phyloP scores from a whole-genome alignment of 2,113 vertebrate species.

The Calyptommatus sinebrachiatus region DNA sequence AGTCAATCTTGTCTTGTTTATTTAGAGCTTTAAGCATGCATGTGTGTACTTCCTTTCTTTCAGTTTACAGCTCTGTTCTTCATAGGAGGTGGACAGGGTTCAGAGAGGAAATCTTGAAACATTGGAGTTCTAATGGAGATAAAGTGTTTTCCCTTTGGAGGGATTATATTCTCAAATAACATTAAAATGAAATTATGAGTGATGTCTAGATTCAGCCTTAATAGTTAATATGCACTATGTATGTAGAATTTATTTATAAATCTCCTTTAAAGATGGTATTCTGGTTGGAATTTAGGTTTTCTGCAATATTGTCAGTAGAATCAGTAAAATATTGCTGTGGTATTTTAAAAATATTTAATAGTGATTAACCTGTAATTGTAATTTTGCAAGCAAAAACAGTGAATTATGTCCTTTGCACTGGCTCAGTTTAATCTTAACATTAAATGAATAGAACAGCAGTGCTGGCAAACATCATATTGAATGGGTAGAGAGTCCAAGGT shows the following conservation, averaged over 20 bases:
- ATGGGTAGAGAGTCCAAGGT: slow-evolving; percentile 53
- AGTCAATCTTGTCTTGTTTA: too few relatives aligned
- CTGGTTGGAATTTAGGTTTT: background rate
- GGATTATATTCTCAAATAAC: too few relatives aligned
- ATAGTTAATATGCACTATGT: too few relatives aligned
- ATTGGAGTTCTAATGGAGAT: too few relatives aligned
- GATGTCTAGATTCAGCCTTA: too few relatives aligned
- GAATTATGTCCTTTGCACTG: slow-evolving; percentile 49
- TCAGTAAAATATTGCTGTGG: background rate
- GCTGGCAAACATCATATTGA: slow-evolving; percentile 59
- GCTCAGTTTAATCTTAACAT: slow-evolving; percentile 61
- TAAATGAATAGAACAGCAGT: slow-evolving; percentile 61
- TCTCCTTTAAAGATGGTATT: background rate
- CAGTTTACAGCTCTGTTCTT: too few relatives aligned
- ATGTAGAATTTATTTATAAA: background rate
- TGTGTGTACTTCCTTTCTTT: too few relatives aligned
- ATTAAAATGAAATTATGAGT: too few relatives aligned
- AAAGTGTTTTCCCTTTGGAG: too few relatives aligned
- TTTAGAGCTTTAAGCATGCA: too few relatives aligned
- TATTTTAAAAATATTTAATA: background rate
- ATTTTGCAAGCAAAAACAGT: slow-evolving; percentile 56
- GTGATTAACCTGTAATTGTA: slow-evolving; percentile 36
- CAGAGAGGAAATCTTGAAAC: too few relatives aligned
- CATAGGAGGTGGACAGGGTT: too few relatives aligned
- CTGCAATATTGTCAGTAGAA: background rate